Conservation (phyloP, 1,140 invertebrate species). For the Heliothis subflexa region DNA sequence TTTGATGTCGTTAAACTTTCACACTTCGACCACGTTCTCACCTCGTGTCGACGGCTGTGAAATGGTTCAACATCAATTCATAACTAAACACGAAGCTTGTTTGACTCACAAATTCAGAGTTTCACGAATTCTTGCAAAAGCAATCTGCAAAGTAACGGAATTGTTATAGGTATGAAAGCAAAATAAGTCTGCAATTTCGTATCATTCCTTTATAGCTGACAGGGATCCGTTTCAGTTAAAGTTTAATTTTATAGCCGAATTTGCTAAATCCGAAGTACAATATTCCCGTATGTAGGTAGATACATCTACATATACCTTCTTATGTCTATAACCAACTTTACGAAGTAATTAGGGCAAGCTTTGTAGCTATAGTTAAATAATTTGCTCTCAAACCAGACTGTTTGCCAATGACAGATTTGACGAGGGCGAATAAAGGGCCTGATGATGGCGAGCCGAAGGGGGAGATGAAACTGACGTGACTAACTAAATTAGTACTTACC, state of each 20-base stretch:
- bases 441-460: conserved; percentile 14
- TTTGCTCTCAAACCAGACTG: conserved; percentile 22
- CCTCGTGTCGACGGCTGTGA: conserved; percentile 41
- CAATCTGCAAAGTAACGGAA: conserved; percentile 38
- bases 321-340: background rate
- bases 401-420: conserved; percentile 50
- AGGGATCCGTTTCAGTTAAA: conserved; percentile 1
- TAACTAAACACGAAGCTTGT: conserved; percentile 40
- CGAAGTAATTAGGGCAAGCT: background rate
- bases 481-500: conserved; percentile 19
- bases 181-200: conserved; percentile 27
- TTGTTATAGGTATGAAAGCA: conserved; percentile 29
- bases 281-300: background rate
- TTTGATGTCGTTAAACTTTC: conserved; percentile 62
- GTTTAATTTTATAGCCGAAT: conserved; percentile 3
- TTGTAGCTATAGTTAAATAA: conserved; percentile 14
- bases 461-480: conserved; percentile 28
- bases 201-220: conserved; percentile 9
- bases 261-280: background rate
- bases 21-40: conserved; percentile 53
- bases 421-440: conserved; percentile 32
- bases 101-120: conserved; percentile 36
- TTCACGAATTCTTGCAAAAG: conserved; percentile 33
- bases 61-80: conserved; percentile 45
- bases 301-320: too few relatives aligned